phyloP scores from a whole-genome alignment of 2,113 vertebrate species.

The Reinhardtius hippoglossoides region DNA sequence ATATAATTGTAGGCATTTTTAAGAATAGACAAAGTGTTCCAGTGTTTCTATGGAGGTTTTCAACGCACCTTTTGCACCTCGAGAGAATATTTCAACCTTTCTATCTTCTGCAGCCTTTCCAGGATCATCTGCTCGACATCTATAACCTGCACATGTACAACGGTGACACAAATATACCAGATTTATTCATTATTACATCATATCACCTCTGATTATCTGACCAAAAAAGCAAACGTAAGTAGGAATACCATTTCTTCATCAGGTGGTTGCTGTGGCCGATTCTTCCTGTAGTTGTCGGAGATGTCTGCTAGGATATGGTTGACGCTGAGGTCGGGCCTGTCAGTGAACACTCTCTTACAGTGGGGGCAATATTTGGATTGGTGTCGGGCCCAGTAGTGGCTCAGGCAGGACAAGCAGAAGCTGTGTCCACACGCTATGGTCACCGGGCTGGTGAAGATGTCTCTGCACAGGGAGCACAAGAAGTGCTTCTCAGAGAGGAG shows the following conservation, averaged over 20 bases:
- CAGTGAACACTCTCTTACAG: conserved; percentile 72
- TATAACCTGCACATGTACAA: conserved; percentile 54
- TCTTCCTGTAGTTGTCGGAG: conserved; percentile 77
- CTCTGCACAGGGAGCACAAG: conserved; percentile 78
- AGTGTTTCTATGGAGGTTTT: not conserved
- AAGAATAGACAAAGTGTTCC: not conserved
- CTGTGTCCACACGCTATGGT: conserved; percentile 83
- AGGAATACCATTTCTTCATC: conserved; percentile 66
- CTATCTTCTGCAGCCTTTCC: conserved; percentile 78
- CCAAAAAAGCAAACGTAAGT: not conserved
- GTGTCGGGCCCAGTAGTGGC: conserved; percentile 74
- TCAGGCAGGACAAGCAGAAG: conserved; percentile 81
- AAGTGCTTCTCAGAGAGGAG: conserved; percentile 80
- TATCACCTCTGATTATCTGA: not conserved
- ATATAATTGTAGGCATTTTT: not conserved
- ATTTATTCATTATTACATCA: not conserved
- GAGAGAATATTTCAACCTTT: conserved; percentile 74
- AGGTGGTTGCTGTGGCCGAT: conserved; percentile 52
- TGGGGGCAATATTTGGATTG: conserved; percentile 77
- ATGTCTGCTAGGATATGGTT: conserved; percentile 80
- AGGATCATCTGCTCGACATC: conserved; percentile 78
- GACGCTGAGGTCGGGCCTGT: conserved; percentile 76
- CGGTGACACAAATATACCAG: not conserved
- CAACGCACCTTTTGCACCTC: conserved; percentile 75
- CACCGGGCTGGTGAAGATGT: conserved; percentile 80